Evolutionary conservation across 2,888 invertebrate genomes (phyloP), one percentile per base, ranked within the genome.

Genomic region (Acheta domesticus): DNA sequence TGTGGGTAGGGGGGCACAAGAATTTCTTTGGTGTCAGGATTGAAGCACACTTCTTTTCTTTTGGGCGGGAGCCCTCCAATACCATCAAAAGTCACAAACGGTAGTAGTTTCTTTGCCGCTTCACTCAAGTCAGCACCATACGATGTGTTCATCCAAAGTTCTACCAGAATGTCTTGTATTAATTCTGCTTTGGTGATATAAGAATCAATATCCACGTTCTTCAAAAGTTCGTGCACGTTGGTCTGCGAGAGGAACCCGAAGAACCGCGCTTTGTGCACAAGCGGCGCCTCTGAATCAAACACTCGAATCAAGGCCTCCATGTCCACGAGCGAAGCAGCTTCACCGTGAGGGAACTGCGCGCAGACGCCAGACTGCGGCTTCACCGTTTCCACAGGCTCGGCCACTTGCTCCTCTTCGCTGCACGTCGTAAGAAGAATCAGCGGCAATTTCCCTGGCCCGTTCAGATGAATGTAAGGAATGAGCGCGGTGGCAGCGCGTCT

Each of bases 81-180:
- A 12, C 49, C 78, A 74, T 77, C 62, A 16, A 77, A 78, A n/a
- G 48, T 50, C 12, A 80, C 49, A 76, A 76, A 78, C 8, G 80
- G 80, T 21, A 80, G 19, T 12, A 80, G 23, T 23, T 50, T 76
- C 21, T 80, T 80, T 11, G 78, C 78, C 21, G 80, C 78, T 12
- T 76, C 74, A 74, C 74, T 80, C 12, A 50, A 19, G 23, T 19
- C 20, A 20, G 75, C 50, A 19, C 50, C 62, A 48, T 75, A 74
- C 12, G 75, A 20, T 49, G 73, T 20, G 74, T 77, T 36, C 48
- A 78, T 14, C 80, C 78, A 80, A 14, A 80, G 12, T 48, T 50
- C 49, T 12, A 78, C 78, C 19, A 80, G 21, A 49, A 80, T n/a
- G 36, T 36, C 78, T 48, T 80, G 80, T 14, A 80, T 19, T 12